Evolutionary conservation across 2,797 vertebrate genomes (phyloP).

Genomic region (Pangasius mekongensis): DNA sequence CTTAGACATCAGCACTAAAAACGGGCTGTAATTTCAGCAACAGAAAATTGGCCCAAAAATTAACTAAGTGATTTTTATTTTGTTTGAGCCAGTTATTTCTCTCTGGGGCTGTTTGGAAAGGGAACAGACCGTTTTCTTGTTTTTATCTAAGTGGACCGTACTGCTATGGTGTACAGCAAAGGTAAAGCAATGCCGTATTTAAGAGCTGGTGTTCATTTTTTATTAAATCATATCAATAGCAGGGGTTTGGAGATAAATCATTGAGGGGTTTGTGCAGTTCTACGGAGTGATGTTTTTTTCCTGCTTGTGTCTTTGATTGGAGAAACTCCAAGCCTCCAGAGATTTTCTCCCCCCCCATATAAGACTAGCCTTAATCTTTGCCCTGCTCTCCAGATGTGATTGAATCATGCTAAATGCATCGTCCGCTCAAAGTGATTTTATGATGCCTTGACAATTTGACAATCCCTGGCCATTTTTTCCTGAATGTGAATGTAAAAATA

Average conservation of each 20-base stretch:
- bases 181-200: not conserved
- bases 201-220: not conserved
- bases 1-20: slow-evolving; percentile 22
- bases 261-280: not conserved
- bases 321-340: not conserved
- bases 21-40: slow-evolving; percentile 8
- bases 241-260: not conserved
- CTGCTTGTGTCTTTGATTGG: not conserved
- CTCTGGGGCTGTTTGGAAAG: not conserved
- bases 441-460: slow-evolving; percentile 10
- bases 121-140: not conserved
- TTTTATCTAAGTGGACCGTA: not conserved
- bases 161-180: not conserved
- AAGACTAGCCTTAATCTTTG: not conserved
- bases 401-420: not conserved
- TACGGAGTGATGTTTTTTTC: not conserved
- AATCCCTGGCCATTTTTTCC: not conserved
- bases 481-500: slow-evolving; percentile 26
- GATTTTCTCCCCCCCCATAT: not conserved
- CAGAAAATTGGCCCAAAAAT: slow-evolving; percentile 22
- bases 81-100: slow-evolving; percentile 30
- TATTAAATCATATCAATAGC: not conserved
- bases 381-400: not conserved
- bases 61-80: slow-evolving; percentile 28
- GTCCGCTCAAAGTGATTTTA: not conserved